Percentiles rank a stretch among this genome's conserved stretches.
These are phyloP conservation scores for Pyrochroa serraticornis DNA, from an alignment of 2,888 invertebrate species.

Conservation along the genomic window DNA sequence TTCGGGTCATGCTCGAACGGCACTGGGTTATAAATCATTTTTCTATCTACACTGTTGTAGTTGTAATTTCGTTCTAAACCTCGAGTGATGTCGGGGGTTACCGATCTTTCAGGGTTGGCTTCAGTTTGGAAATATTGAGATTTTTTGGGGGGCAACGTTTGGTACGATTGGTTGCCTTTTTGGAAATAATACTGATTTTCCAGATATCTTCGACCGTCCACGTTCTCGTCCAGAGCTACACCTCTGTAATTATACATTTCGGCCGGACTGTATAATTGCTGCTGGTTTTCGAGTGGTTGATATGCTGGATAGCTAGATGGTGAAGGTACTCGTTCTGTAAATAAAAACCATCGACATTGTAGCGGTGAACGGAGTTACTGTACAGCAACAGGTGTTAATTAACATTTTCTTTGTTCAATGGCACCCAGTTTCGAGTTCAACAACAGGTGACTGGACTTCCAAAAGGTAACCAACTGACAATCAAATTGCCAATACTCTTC, in stretches of 20 bases:
- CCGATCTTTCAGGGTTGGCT: conserved; percentile 57
- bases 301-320: conserved; percentile 43
- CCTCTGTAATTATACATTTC: conserved; percentile 44
- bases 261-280: conserved; percentile 19
- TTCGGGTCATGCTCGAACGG: conserved; percentile 33
- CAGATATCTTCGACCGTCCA: conserved; percentile 37
- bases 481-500: too few species aligned
- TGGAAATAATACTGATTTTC: conserved; percentile 41
- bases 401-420: neutral
- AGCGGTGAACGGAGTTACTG: too few species aligned
- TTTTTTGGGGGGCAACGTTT: conserved; percentile 59
- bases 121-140: conserved; percentile 53
- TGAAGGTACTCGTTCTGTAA: conserved; percentile 55
- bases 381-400: neutral
- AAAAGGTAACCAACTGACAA: neutral
- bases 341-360: conserved; percentile 2
- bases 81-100: conserved; percentile 62
- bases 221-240: conserved; percentile 28
- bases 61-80: conserved; percentile 50
- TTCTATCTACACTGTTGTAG: conserved; percentile 18
- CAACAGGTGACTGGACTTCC: neutral
- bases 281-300: conserved; percentile 15
- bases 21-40: conserved; percentile 6
- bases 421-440: neutral
- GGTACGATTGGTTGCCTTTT: conserved; percentile 45